Evolutionary conservation across 2,888 invertebrate genomes (phyloP).

Genomic region (Hyalella azteca): DNA sequence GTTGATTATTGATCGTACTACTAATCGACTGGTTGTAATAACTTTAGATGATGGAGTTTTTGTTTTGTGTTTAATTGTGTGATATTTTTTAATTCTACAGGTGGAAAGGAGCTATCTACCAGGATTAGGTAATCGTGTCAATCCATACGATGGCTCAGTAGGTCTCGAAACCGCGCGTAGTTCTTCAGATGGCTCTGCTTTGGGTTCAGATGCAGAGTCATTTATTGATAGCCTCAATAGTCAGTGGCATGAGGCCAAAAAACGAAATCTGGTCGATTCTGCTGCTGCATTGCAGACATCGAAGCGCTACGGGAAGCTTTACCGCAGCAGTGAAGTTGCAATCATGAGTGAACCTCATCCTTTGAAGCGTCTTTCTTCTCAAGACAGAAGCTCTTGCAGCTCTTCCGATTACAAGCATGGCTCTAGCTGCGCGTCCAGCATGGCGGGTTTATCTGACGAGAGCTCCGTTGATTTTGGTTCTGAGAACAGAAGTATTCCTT

Average conservation of each 20-base stretch:
- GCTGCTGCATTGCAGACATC: slow-evolving; percentile 28
- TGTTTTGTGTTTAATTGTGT: slow-evolving; percentile 13
- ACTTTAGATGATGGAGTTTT: background rate
- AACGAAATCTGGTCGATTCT: slow-evolving; percentile 1
- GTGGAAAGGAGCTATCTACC: slow-evolving; percentile 16
- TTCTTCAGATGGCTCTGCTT: slow-evolving; percentile 7
- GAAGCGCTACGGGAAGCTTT: slow-evolving; percentile 41
- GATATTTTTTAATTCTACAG: background rate
- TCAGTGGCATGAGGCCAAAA: slow-evolving; percentile 22
- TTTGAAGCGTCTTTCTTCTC: slow-evolving; percentile 2
- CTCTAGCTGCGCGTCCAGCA: slow-evolving; percentile 42
- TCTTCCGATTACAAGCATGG: slow-evolving; percentile 41
- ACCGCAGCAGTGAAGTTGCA: slow-evolving; percentile 38
- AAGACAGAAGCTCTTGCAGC: slow-evolving; percentile 21
- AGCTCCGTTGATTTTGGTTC: slow-evolving; percentile 56
- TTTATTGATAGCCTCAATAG: slow-evolving; percentile 28
- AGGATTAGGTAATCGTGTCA: slow-evolving; percentile 7
- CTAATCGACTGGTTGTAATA: background rate
- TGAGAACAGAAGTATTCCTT: slow-evolving; percentile 35
- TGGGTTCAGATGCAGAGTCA: slow-evolving; percentile 18
- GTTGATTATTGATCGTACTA: background rate
- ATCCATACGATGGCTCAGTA: background rate
- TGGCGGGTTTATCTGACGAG: slow-evolving; percentile 42
- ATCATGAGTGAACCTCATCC: background rate
- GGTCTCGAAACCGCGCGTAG: background rate